Evolutionary conservation across 1,140 invertebrate species (phyloP), one percentile per base, ranked within the genome.

Genomic region (Holotrichia oblita): DNA sequence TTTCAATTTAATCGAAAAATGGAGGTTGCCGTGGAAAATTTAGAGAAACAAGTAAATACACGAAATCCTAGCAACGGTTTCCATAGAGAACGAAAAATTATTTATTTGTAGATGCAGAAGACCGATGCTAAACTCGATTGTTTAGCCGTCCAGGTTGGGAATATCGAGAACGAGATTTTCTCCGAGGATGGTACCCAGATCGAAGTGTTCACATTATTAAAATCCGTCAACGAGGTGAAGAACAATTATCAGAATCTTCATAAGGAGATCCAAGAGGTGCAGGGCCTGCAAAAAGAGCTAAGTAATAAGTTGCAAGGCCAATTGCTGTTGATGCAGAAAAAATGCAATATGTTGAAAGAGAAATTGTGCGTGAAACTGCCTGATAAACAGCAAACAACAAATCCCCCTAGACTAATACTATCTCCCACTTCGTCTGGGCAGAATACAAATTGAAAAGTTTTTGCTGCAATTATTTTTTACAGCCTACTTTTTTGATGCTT

Each of bases 281-380:
- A 87, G 76, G 84, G 85, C 48, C 80, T 87, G 6, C 85, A 86
- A 79, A 85, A 84, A 79, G 84, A 87, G 64, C 80, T 87, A n/a
- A 86, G 83, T 79, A 82, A 77, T 10, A 82, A 85, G 27, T 80
- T 87, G 61, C 84, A 84, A 64, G 20, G 78, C 20, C 86, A 87
- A 77, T 79, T 86, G 24, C 83, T 83, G 77, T 75, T 85, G 48
- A 85, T 87, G 85, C 86, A 86, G 77, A 79, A 76, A n/a, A 86
- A 86, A 77, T 87, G 82, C 76, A 83, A 84, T 48, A 77, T 77
- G 9, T 78, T 87, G 17, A 87, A 87, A 81, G 83, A 85, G 75
- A 85, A 83, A 78, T 74, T 82, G 40, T 61, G 61, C 44, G 40
- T 80, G 12, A 79, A 76, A 20, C 78, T 77, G 61, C 77, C 77